Percentiles rank a stretch among this genome's conserved stretches.
Conservation (phyloP, 1,140 invertebrate genomes). For the Cecropterus lyciades region DNA sequence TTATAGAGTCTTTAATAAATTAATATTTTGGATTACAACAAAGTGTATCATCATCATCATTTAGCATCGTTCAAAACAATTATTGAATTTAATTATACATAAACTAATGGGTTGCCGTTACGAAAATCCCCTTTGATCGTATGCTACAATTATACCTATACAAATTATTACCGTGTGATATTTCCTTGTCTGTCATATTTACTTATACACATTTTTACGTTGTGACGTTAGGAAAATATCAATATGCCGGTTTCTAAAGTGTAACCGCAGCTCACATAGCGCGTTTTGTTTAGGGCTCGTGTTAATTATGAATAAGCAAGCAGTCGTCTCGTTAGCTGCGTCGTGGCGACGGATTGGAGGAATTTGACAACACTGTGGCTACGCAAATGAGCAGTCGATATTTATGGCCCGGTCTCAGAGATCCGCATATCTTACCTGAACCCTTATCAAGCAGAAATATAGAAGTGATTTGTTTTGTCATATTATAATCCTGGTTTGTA, state of each 20-base stretch:
- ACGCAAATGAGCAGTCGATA: conserved; percentile 42
- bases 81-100: too few relatives aligned
- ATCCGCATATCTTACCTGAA: conserved; percentile 1
- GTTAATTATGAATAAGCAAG: conserved; percentile 54
- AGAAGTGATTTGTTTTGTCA: neutral
- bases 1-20: too few relatives aligned
- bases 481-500: too few relatives aligned
- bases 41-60: too few relatives aligned
- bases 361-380: conserved; percentile 40
- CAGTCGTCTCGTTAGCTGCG: conserved; percentile 36
- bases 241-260: neutral
- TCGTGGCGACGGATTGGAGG: conserved; percentile 16
- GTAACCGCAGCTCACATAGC: conserved; percentile 17
- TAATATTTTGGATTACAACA: too few relatives aligned
- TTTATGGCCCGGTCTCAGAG: conserved; percentile 12
- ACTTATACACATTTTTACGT: too few relatives aligned
- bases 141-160: too few relatives aligned
- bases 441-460: neutral
- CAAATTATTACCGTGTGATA: too few relatives aligned
- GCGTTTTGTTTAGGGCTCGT: conserved; percentile 48
- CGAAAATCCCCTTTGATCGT: too few relatives aligned
- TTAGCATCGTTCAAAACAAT: too few relatives aligned
- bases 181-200: too few relatives aligned
- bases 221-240: neutral
- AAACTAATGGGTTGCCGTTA: too few relatives aligned